Evolutionary conservation across 2,888 invertebrate species (phyloP), one percentile per base, ranked within the genome.

Genomic region (Choristoneura rosaceana): DNA sequence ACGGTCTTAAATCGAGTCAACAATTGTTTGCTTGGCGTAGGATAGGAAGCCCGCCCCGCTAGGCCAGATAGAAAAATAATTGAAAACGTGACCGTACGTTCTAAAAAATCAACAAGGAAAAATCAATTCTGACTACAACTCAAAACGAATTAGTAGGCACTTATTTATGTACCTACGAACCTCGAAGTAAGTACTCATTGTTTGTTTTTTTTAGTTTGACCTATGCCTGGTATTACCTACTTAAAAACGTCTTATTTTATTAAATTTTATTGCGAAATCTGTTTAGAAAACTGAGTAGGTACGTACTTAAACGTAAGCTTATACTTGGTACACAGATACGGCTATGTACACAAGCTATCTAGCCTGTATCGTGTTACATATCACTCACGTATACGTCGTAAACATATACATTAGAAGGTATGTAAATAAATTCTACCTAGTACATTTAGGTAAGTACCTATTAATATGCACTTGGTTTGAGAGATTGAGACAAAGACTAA

Each of bases 221-320:
- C 38, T 38, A 17, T 52, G 52, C 52, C 52, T 15, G 4, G 15
- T 50, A n/a, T n/a, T n/a, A 50, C 1, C 0, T 50, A 52, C 9
- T n/a, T 47, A 52, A 52, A 9, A 17, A 52, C 17, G 2, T 50
- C 4, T 50, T 52, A 17, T 17, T 52, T 4, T 47, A 52, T 52
- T 15, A 7, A 47, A n/a, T 52, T 52, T 4, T 25, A 25, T 9
- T 17, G 60, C 33, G 15, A 66, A 66, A 66, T 60, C 60, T 34
- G 70, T 71, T 61, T 66, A 43, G 60, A 17, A 66, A 61, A 71
- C 52, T 5, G 38, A 58, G 47, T 59, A 4, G 2, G 17, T 25
- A n/a, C n/a, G 25, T 25, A n/a, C n/a, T n/a, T n/a, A n/a, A n/a
- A n/a, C n/a, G n/a, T 52, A 52, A 52, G 52, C 15, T 12, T 15